These are phyloP conservation scores for Corythoichthys haematopterus DNA, from an alignment of 2,113 vertebrate genomes.

Conservation along the genomic window DNA sequence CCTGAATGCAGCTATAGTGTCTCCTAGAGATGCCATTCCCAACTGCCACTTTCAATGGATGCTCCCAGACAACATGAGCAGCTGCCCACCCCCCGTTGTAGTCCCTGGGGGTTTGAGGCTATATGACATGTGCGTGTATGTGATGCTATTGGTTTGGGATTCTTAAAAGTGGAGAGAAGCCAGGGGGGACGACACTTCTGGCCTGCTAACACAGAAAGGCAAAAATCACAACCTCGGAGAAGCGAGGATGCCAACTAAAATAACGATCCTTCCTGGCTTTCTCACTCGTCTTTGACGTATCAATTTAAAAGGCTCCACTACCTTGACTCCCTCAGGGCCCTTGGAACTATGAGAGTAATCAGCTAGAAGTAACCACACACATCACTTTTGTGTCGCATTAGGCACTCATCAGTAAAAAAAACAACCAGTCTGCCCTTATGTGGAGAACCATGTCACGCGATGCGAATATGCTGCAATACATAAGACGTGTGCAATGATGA, in stretches of 20 bases:
- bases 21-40: background rate
- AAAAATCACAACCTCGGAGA: slow-evolving; percentile 48
- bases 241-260: slow-evolving; percentile 22
- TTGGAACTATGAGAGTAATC: slow-evolving; percentile 64
- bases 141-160: slow-evolving; percentile 35
- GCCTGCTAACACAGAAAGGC: slow-evolving; percentile 58
- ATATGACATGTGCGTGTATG: slow-evolving; percentile 3
- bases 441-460: slow-evolving; percentile 52
- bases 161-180: slow-evolving; percentile 43
- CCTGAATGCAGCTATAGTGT: background rate
- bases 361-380: slow-evolving; percentile 60
- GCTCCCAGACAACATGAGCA: slow-evolving; percentile 19
- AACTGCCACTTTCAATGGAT: slow-evolving; percentile 19
- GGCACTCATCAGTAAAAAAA: slow-evolving; percentile 69
- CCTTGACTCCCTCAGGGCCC: slow-evolving; percentile 39
- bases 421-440: slow-evolving; percentile 66
- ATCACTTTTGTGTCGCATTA: slow-evolving; percentile 57
- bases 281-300: slow-evolving; percentile 40
- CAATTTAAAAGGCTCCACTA: slow-evolving; percentile 54
- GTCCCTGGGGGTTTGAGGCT: slow-evolving; percentile 7
- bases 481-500: slow-evolving; percentile 23
- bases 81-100: background rate
- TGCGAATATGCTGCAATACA: slow-evolving; percentile 32
- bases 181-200: slow-evolving; percentile 53
- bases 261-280: slow-evolving; percentile 25